A percentile compares a stretch with the other conserved stretches of the same genome.
These are phyloP conservation scores for Xenentodon cancila DNA, from an alignment of 2,797 vertebrate species.

Conservation along the genomic window DNA sequence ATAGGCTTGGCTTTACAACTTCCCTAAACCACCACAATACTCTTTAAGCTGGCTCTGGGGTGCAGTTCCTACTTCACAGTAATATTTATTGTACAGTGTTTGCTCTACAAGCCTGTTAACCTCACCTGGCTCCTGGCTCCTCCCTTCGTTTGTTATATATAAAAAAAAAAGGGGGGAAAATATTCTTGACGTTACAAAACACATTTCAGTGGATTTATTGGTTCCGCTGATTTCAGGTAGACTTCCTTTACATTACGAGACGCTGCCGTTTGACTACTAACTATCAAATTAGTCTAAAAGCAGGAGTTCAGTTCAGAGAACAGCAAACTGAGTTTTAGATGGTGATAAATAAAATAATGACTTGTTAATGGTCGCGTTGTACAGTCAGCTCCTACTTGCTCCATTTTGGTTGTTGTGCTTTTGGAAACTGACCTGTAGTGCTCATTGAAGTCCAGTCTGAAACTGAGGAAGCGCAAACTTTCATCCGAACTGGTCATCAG, in stretches of 20 bases:
- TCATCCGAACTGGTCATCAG: slow-evolving; percentile 93
- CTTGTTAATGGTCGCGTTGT: too few species aligned
- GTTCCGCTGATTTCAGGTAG: too few species aligned
- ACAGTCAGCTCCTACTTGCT: too few species aligned
- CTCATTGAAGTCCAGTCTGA: slow-evolving; percentile 96
- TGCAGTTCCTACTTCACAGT: background rate
- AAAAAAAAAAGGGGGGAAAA: slow-evolving; percentile 7
- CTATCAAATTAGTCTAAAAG: background rate
- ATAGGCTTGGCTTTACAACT: too few species aligned
- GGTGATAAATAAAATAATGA: too few species aligned
- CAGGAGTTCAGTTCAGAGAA: background rate
- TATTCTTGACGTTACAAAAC: background rate
- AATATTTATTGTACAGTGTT: background rate
- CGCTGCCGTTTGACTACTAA: background rate
- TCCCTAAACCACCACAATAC: too few species aligned
- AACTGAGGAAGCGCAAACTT: slow-evolving; percentile 97
- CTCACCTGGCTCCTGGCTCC: slow-evolving; percentile 25
- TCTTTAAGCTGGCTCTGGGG: slow-evolving; percentile 78
- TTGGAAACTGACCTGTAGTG: slow-evolving; percentile 85
- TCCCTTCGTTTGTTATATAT: slow-evolving; percentile 5
- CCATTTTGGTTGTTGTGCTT: background rate
- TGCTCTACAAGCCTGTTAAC: slow-evolving; percentile 1
- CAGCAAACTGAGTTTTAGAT: too few species aligned
- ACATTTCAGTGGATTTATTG: too few species aligned
- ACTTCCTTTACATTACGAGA: too few species aligned